phyloP scores from a whole-genome alignment of 2,797 vertebrate species.

The Lithobates sylvaticus region DNA sequence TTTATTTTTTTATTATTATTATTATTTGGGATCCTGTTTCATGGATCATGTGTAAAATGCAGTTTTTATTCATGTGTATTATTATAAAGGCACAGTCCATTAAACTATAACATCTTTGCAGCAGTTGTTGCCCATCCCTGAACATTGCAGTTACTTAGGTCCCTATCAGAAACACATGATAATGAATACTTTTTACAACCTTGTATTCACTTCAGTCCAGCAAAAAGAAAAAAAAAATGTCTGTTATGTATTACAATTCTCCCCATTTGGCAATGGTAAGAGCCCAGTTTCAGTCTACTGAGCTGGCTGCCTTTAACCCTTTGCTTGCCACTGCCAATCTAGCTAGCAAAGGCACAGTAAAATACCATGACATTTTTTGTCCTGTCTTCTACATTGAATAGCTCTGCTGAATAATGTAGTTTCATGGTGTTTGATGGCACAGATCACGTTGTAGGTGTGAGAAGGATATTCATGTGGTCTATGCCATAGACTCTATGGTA shows the following conservation, averaged over 20 bases:
- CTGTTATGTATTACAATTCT: slow-evolving; percentile 36
- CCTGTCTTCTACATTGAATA: background rate
- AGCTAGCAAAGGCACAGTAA: background rate
- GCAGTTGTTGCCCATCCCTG: slow-evolving; percentile 17
- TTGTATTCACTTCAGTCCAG: slow-evolving; percentile 32
- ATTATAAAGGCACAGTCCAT: slow-evolving; percentile 5
- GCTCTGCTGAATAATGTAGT: slow-evolving; percentile 9
- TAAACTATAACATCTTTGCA: slow-evolving; percentile 38
- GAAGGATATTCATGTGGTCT: slow-evolving; percentile 65
- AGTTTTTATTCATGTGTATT: background rate
- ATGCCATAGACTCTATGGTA: slow-evolving; percentile 25
- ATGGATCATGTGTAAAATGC: background rate
- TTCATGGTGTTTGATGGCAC: slow-evolving; percentile 38
- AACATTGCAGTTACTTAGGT: slow-evolving; percentile 17
- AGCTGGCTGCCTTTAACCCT: slow-evolving; percentile 22
- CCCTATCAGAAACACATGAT: slow-evolving; percentile 47
- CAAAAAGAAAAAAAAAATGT: background rate
- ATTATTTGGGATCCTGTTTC: no score
- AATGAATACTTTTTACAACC: slow-evolving; percentile 46
- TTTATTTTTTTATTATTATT: no score
- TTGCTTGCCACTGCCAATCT: background rate
- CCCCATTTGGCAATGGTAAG: background rate
- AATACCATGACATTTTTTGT: slow-evolving; percentile 15
- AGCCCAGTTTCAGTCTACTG: slow-evolving; percentile 13
- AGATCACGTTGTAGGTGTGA: slow-evolving; percentile 27